Conservation (phyloP, 2,113 vertebrate species). For the Bagarius yarrelli region DNA sequence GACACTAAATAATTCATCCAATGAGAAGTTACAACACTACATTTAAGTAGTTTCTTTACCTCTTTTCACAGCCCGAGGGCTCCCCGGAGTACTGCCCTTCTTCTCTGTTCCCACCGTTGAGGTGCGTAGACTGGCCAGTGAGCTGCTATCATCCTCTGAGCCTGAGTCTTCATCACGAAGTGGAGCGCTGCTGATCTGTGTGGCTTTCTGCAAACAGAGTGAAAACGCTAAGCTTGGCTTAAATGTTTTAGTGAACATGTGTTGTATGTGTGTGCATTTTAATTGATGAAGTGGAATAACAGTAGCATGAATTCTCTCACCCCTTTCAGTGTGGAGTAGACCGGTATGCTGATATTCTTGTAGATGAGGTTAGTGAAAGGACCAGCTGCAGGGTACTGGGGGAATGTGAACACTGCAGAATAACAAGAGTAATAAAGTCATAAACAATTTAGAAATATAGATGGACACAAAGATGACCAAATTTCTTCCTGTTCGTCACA, state of each 20-base stretch:
- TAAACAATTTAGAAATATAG: slow-evolving; percentile 8
- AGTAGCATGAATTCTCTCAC: slow-evolving; percentile 63
- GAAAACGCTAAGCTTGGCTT: not conserved
- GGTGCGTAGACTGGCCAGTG: slow-evolving; percentile 79
- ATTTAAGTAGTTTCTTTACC: slow-evolving; percentile 61
- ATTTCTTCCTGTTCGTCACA: no score
- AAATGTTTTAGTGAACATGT: not conserved
- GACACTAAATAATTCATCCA: not conserved
- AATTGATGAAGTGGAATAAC: not conserved
- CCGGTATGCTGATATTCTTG: slow-evolving; percentile 82
- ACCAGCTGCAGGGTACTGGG: slow-evolving; percentile 69
- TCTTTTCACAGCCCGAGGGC: slow-evolving; percentile 83
- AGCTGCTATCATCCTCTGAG: slow-evolving; percentile 86
- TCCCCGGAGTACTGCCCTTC: slow-evolving; percentile 78
- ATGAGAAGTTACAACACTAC: not conserved
- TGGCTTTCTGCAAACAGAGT: slow-evolving; percentile 76
- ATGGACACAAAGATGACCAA: no score
- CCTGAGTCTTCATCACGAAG: slow-evolving; percentile 84
- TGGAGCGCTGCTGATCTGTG: slow-evolving; percentile 84
- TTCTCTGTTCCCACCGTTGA: slow-evolving; percentile 75
- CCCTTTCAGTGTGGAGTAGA: slow-evolving; percentile 86
- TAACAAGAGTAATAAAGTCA: slow-evolving; percentile 23
- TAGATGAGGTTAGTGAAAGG: slow-evolving; percentile 80
- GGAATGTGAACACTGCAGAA: slow-evolving; percentile 70
- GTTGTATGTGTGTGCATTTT: not conserved